Evolutionary conservation across 2,797 vertebrate species (phyloP).

Genomic region (Onychomys torridus): DNA sequence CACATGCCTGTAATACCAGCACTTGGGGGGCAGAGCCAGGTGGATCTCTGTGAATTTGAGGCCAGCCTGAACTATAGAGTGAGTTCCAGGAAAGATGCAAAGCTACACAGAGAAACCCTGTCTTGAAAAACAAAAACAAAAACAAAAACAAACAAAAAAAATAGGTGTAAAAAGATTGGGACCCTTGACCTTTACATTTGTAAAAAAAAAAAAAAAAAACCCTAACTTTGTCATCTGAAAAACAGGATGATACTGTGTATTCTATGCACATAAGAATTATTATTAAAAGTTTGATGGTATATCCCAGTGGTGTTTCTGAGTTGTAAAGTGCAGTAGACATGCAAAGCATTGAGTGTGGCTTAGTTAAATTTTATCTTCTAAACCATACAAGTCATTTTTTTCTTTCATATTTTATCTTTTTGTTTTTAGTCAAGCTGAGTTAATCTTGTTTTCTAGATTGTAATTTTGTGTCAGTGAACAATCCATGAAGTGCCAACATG

Average conservation of each 20-base stretch:
- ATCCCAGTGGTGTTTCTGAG: slow-evolving; percentile 47
- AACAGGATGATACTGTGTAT: background rate
- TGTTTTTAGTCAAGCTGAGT: slow-evolving; percentile 66
- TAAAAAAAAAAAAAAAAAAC: background rate
- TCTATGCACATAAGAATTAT: background rate
- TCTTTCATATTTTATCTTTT: background rate
- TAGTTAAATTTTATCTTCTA: background rate
- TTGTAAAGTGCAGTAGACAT: background rate
- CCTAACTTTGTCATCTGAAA: background rate
- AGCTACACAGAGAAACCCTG: too few relatives aligned
- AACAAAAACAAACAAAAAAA: too few relatives aligned
- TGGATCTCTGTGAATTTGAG: too few relatives aligned
- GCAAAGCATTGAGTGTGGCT: slow-evolving; percentile 1
- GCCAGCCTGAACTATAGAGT: too few relatives aligned
- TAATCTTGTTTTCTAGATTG: slow-evolving; percentile 78
- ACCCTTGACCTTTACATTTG: background rate
- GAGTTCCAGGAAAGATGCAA: too few relatives aligned
- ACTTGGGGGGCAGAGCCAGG: too few relatives aligned
- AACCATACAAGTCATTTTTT: slow-evolving; percentile 16
- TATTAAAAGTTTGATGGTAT: slow-evolving; percentile 26
- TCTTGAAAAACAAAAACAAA: too few relatives aligned
- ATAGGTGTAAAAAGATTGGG: background rate
- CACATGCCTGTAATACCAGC: too few relatives aligned
- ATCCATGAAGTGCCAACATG: slow-evolving; percentile 88
- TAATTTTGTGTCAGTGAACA: slow-evolving; percentile 76